Base-by-base conservation (phyloP, 2,888 invertebrate genomes). In the Aproaerema taeniolella region DNA sequence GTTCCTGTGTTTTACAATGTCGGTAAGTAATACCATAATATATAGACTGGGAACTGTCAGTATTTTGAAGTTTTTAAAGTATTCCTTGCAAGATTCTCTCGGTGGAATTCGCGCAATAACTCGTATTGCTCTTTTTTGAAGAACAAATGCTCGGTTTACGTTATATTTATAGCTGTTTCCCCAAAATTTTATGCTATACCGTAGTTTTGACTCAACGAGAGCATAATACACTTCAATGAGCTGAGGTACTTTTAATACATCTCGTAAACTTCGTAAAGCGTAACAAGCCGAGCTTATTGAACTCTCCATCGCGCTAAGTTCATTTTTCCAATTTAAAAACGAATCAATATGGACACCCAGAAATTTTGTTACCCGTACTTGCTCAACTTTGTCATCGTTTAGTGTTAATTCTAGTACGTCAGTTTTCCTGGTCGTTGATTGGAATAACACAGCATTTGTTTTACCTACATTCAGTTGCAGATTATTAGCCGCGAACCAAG, bases 181-280 rank as follows among this genome's bases (percentile, higher is more conserved):
- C 41, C 40, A 41, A 4, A 35, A 20, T 11, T 11, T 35, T 4
- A 44, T 41, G 11, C 40, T 44, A 11, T 44, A 41, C 1, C 41
- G 11, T 1, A 41, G 15, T 2, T 33, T 31, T 1, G 44, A 44
- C n/a, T 44, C 44, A n/a, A 44, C 24, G 9, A 43, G 20, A 2
- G 38, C 38, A 38, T 26, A 40, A 28, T 39, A 40, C 3, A 40
- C 38, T 1, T 10, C 5, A 2, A 12, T 24, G 5, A 43, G 10
- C 6, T 39, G 38, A 2, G 20, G 13, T 2, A 14, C 16, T 1
- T 14, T 33, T 9, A 41, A 14, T 5, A 15, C 29, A 10, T 41
- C 33, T 29, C 41, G 13, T n/a, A 38, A 15, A 11, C 29, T 38
- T 8, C 41, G 8, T 2, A 38, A 2, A 1, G 41, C 38, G 29